Evolutionary conservation across 2,888 invertebrate species (phyloP), one percentile per base, ranked within the genome.

Genomic region (Volucella inanis): DNA sequence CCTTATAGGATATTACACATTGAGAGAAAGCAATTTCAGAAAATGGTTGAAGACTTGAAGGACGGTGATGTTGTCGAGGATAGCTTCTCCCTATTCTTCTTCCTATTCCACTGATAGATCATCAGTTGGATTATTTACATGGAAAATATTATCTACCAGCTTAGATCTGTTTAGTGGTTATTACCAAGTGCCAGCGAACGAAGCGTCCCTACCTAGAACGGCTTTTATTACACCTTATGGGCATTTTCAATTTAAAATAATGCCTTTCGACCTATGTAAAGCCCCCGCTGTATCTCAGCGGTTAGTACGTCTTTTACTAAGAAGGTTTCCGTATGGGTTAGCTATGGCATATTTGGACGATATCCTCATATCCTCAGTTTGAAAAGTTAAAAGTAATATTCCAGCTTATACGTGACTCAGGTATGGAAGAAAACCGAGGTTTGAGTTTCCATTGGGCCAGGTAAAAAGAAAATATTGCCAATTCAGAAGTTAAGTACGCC

Each of bases 11-110:
- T 39, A 39, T 18, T 2, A 18, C 18, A 18, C 18, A 1, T 18
- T 18, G 18, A 18, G 18, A 1, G 18, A 18, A 2, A 18, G 18
- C 18, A 18, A 18, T 18, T 18, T 11, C 39, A 14, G 38, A 31
- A 2, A 49, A 62, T 8, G 45, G 38, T 61, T n/a, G 22, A 61
- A 45, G 61, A 61, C 18, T n/a, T 61, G 49, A 62, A 62, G 31
- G 62, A 49, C 41, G 47, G 62, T 49, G 62, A 62, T 47, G 47
- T 62, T 14, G 49, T 62, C 49, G 62, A 62, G 45, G 62, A 62
- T 14, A 62, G 62, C 47, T 38, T 62, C 31, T 62, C 1, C 18
- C 18, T 2, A 1, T 18, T 1, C 2, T 22, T 45, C 41, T 41
- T 15, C 55, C 55, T 4, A 18, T 18, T 18, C 18, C 18, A 2